Base-by-base conservation (phyloP, 2,888 invertebrate species). In the Microplitis manilae region DNA sequence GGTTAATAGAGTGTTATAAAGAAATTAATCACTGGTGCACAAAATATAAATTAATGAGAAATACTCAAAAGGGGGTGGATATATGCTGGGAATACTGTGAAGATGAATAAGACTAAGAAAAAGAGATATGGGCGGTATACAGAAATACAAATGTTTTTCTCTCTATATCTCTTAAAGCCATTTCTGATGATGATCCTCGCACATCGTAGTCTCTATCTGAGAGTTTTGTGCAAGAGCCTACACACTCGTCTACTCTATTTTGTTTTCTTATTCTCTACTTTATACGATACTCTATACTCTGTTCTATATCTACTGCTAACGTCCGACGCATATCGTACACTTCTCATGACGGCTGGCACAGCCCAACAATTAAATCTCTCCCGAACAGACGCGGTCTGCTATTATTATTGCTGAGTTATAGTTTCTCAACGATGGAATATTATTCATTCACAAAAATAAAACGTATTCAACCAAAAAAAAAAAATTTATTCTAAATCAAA, bases 391-490 rank as follows among this genome's bases (percentile, higher is more conserved):
- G 50, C 50, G 85, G 85, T 81, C 85, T 86, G 85, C 85, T 85
- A 88, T 88, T 88, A 88, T 85, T 85, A 88, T 85, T 85, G 84
- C 82, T 85, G 87, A 87, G 86, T 87, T 88, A 87, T 88, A 85
- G 87, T 87, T 85, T 86, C 85, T 80, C 69, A 79, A 79, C 71
- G 72, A 39, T 39, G 74, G 71, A 75, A 78, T 73, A 73, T 76
- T 50, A 50, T 50, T 50, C 13, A 76, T 77, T 62, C 77, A 68
- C 76, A 65, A 73, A 68, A 60, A 67, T 67, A 59, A 68, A 67
- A 15, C 15, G 40, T 15, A n/a, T 15, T 50, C 30, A 30, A 30
- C 13, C 13, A 59, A 70, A 50, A 59, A 77, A 50, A 59, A 77
- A 38, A 74, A 65, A 75, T 73, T 77, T 77, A 77, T 72, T 68